Evolutionary conservation across 2,888 invertebrate genomes (phyloP).

Genomic region (Brachypterus glaber): DNA sequence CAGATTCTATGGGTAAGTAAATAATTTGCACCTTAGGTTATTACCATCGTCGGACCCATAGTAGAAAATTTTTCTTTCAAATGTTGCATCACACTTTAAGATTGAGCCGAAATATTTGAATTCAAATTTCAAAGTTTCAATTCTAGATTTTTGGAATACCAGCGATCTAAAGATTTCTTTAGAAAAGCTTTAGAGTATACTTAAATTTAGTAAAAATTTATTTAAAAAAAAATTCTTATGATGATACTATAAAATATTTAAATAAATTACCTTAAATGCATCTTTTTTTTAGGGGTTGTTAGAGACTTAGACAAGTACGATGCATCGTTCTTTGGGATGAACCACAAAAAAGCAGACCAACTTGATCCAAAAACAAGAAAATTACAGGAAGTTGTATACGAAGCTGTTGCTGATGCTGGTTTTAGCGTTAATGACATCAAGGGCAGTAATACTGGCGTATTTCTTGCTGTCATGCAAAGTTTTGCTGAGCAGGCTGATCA

Average conservation of each 20-base stretch:
- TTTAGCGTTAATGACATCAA: constrained; percentile 24
- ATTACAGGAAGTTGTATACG: constrained; percentile 24
- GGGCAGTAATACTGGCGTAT: constrained; percentile 24
- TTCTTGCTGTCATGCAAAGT: constrained; percentile 11
- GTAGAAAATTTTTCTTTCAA: constrained; percentile 3
- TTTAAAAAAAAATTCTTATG: too few species aligned
- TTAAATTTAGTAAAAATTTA: too few species aligned
- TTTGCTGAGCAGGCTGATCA: neutral
- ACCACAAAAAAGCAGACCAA: constrained; percentile 23
- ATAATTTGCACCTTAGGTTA: neutral
- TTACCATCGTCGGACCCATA: neutral
- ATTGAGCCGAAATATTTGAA: too few species aligned
- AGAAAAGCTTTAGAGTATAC: too few species aligned
- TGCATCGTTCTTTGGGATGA: constrained; percentile 24
- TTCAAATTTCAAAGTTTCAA: too few species aligned
- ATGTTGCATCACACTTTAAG: too few species aligned
- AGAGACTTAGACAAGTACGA: constrained; percentile 26
- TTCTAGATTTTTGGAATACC: too few species aligned
- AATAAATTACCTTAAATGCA: too few species aligned
- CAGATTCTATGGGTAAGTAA: constrained; percentile 12
- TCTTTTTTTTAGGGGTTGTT: constrained; percentile 22
- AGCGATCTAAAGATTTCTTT: too few species aligned
- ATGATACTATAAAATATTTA: too few species aligned
- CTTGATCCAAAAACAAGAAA: constrained; percentile 27
- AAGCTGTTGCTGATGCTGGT: constrained; percentile 28